Evolutionary conservation across 2,113 vertebrate genomes (phyloP).

Genomic region (Oenanthe oenanthe): DNA sequence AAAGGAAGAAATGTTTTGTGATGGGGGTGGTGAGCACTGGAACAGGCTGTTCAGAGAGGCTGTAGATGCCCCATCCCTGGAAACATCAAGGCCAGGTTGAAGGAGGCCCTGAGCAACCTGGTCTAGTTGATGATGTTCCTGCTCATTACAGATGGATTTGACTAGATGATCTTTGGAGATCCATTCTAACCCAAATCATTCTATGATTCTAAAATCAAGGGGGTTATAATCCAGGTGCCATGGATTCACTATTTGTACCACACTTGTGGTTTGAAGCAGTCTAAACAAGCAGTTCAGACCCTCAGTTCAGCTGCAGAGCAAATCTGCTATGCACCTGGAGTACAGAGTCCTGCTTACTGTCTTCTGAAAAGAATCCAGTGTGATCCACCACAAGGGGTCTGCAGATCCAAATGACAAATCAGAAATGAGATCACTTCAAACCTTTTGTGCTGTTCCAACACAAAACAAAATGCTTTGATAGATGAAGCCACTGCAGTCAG

Average conservation of each 20-base stretch:
- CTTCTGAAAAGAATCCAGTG: not conserved
- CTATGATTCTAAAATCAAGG: not conserved
- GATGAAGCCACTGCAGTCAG: not conserved
- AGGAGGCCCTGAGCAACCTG: not conserved
- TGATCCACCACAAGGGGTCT: not conserved
- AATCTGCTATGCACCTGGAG: not conserved
- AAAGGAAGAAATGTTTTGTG: not conserved
- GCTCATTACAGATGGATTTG: not conserved
- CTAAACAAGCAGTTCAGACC: not conserved
- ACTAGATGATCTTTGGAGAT: too few species aligned
- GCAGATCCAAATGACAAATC: not conserved
- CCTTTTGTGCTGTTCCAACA: not conserved
- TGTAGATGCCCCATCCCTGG: not conserved
- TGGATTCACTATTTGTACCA: not conserved
- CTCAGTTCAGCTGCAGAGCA: not conserved
- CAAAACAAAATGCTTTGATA: not conserved
- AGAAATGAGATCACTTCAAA: not conserved
- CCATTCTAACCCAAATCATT: not conserved
- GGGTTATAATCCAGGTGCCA: not conserved
- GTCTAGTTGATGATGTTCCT: not conserved
- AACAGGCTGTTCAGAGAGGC: accelerated
- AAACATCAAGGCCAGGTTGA: not conserved
- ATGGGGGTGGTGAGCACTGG: not conserved
- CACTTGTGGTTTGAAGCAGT: not conserved
- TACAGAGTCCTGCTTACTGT: not conserved